A percentile compares a stretch with the other conserved stretches of the same genome.
Evolutionary conservation across 92 coral and sea anemone species (phyloP).

Genomic region (Parazoanthus swiftii): DNA sequence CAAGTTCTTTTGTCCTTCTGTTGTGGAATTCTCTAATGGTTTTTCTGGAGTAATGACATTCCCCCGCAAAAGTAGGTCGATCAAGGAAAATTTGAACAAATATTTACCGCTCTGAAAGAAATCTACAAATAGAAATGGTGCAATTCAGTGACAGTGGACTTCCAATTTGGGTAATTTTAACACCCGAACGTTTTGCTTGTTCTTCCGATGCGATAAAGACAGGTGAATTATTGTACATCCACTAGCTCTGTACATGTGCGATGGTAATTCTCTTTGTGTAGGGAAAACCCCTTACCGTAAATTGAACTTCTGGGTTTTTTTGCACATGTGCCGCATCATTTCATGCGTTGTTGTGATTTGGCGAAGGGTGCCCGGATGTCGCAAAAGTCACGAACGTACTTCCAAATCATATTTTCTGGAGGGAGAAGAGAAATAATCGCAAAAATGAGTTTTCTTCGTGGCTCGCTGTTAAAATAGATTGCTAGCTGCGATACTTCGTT

Average conservation of each 20-base stretch:
- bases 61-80: not conserved
- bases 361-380: too few species aligned
- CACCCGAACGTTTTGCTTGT: not conserved
- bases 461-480: not conserved
- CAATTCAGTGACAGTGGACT: too few species aligned
- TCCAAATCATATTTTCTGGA: not conserved
- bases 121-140: not conserved
- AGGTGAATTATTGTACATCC: not conserved
- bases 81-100: not conserved
- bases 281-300: slow-evolving; percentile 20
- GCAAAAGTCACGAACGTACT: slow-evolving; percentile 9
- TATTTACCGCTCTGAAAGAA: too few species aligned
- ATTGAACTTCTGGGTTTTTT: too few species aligned
- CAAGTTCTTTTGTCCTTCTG: not conserved
- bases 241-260: not conserved
- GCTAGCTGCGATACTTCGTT: not conserved
- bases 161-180: not conserved
- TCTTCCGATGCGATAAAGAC: too few species aligned
- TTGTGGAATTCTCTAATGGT: not conserved
- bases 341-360: not conserved
- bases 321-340: not conserved
- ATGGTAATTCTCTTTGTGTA: not conserved
- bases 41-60: not conserved
- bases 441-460: not conserved
- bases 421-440: not conserved